These are phyloP conservation scores for Coleophora deauratella DNA, from an alignment of 2,888 invertebrate species.

Conservation along the genomic window DNA sequence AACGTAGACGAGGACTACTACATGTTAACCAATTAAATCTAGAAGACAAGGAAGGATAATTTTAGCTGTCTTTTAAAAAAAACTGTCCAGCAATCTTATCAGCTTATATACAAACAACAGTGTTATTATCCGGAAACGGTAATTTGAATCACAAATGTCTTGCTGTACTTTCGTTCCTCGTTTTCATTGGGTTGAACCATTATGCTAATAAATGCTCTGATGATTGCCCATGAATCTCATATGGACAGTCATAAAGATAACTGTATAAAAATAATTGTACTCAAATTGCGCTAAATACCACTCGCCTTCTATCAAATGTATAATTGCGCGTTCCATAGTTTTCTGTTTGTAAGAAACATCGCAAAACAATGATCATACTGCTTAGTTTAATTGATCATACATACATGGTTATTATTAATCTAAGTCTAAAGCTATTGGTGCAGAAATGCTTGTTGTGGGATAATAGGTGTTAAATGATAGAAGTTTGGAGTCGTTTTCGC, in stretches of 20 bases:
- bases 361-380: constrained; percentile 23
- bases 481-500: constrained; percentile 15
- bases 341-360: constrained; percentile 18
- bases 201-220: not conserved
- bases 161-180: not conserved
- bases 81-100: too few relatives aligned
- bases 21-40: too few relatives aligned
- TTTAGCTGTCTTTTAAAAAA: too few relatives aligned
- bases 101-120: too few relatives aligned
- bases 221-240: not conserved
- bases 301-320: constrained; percentile 13
- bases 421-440: constrained; percentile 24
- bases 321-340: constrained; percentile 24
- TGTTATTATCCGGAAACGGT: not conserved
- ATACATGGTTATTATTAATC: constrained; percentile 28
- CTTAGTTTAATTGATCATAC: constrained; percentile 34
- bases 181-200: not conserved
- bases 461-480: constrained; percentile 14
- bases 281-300: constrained; percentile 23
- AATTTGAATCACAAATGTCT: not conserved
- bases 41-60: too few relatives aligned
- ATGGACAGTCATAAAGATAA: constrained; percentile 5
- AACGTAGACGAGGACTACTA: too few relatives aligned
- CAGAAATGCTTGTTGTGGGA: constrained; percentile 15
- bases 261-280: constrained; percentile 7